Base-by-base conservation (phyloP, 2,888 invertebrate genomes). In the Coenonympha arcania region DNA sequence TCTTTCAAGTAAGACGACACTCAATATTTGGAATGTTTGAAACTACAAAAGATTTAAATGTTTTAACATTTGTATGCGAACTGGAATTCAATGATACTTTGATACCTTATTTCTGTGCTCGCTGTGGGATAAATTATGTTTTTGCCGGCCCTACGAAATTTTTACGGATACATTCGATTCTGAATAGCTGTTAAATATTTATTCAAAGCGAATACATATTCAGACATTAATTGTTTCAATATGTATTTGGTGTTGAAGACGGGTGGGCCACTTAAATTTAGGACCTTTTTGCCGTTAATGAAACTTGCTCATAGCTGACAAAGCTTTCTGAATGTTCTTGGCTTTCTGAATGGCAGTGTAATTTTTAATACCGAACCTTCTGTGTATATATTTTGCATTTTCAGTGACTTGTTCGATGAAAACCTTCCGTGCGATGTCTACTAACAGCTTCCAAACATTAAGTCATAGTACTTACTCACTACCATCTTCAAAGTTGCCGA, bases 401-500 rank as follows among this genome's bases (percentile, higher is more conserved):
- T 19, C 37, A 11, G 34, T 20, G n/a, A n/a, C n/a, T n/a, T 2
- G 22, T 13, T 6, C 18, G 13, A 42, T 43, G 33, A 33, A 33
- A 33, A 39, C 9, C 4, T 37, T 24, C 15, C 5, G 33, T 4
- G 34, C 18, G 16, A 43, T 33, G 19, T 33, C 13, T 24, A 33
- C 34, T 34, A 31, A 15, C 33, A 33, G 34, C 43, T 49, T 49
- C 37, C 22, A n/a, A 22, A n/a, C 48, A 48, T n/a, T n/a, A 42
- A 48, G 42, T 22, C 41, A 13, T 9, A n/a, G n/a, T 43, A 11
- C 37, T 22, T 18, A 31, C 20, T 11, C 26, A 39, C n/a, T n/a
- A n/a, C 42, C 30, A 31, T 22, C 36, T 43, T 50, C 28, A 50
- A 52, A 52, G 40, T 19, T 18, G 36, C 50, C 52, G 52, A 49